Evolutionary conservation across 2,113 vertebrate genomes (phyloP), one percentile per base, ranked within the genome.

Genomic region (Loxodonta africana): DNA sequence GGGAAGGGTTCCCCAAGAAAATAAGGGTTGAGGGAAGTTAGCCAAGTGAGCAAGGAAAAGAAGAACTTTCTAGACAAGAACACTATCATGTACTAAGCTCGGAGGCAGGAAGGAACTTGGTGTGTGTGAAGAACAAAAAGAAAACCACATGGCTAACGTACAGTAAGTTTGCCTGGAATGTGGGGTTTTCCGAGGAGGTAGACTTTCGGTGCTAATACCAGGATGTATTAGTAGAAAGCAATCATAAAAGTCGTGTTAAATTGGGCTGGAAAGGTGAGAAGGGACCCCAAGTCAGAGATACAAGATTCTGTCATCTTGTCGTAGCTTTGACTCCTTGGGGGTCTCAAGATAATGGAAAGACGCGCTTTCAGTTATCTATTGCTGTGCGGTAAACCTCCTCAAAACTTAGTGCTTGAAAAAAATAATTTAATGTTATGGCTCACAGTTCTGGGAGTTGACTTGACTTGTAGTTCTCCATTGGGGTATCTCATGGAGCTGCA

Each of bases 281-380:
- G 30, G n/a, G 53, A 2, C n/a, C 8, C 2, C 4, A 1, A 7
- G 30, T 53, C 2, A 8, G n/a, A 57, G 57, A 8, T 1, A 25
- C 25, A 0, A 12, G 15, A 46, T 44, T 26, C 51, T 33, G 30
- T 44, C 48, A 20, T 80, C 62, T 21, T 41, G 46, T 28, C 14
- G 15, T 48, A 30, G 25, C 26, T 62, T 26, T 37, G 15, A 41
- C 30, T 33, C n/a, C n/a, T 53, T 8, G 26, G 53, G 37, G 37
- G 3, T 10, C 53, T 60, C 44, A 8, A 8, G 7, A 33, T 2
- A 18, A 60, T 44, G 63, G 46, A 46, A n/a, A 7, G 1, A 3
- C 2, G 7, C 15, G 15, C 51, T 62, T 69, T 23, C 5, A 3
- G 28, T 67, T 12, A 4, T 17, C 7, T 51, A 5, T 5, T 1